Conservation (phyloP, 2,888 invertebrate species). For the Syrista parreyssii region DNA sequence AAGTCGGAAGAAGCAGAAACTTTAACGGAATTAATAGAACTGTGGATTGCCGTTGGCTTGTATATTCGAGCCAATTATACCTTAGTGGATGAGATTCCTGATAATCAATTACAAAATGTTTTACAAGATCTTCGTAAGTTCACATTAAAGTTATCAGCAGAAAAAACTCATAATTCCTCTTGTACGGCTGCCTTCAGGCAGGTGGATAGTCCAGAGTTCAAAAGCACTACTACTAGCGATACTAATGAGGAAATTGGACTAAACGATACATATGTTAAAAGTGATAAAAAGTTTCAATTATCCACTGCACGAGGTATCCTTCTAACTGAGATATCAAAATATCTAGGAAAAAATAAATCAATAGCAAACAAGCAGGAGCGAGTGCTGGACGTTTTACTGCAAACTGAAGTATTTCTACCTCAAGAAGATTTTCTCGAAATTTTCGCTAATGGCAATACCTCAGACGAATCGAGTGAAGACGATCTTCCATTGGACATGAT, state of each 20-base stretch:
- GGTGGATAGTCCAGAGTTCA: not conserved
- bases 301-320: slow-evolving; percentile 40
- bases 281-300: slow-evolving; percentile 37
- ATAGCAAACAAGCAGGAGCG: slow-evolving; percentile 39
- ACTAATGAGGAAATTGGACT: slow-evolving; percentile 7
- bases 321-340: slow-evolving; percentile 48
- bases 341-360: slow-evolving; percentile 40
- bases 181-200: not conserved
- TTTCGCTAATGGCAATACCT: slow-evolving; percentile 31
- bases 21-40: slow-evolving; percentile 50
- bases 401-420: slow-evolving; percentile 56
- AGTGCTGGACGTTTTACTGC: slow-evolving; percentile 48
- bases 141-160: slow-evolving; percentile 14
- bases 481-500: slow-evolving; percentile 52
- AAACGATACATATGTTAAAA: slow-evolving; percentile 19
- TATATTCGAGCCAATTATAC: slow-evolving; percentile 49
- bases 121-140: slow-evolving; percentile 40
- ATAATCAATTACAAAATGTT: slow-evolving; percentile 43
- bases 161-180: not conserved
- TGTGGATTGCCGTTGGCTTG: slow-evolving; percentile 57
- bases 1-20: slow-evolving; percentile 39
- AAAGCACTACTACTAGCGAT: not conserved
- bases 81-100: slow-evolving; percentile 48
- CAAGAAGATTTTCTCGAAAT: slow-evolving; percentile 47
- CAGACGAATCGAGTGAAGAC: slow-evolving; percentile 19